Evolutionary conservation across 1,140 invertebrate genomes (phyloP), one percentile per base, ranked within the genome.

Genomic region (Pseudomyrmex dendroicus): DNA sequence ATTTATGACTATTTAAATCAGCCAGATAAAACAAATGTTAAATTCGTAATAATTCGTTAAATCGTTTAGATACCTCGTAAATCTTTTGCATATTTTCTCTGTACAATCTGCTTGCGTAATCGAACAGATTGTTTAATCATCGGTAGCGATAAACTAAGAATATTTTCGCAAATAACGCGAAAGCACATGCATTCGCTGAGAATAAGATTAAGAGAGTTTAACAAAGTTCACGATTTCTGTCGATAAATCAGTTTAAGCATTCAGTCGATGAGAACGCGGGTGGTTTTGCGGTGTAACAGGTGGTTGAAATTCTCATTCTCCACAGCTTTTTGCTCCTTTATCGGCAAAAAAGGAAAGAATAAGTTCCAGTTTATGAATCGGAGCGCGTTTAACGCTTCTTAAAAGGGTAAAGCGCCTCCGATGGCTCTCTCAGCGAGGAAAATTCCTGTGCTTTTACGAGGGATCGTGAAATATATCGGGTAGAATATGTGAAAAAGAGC

Each of bases 241-340:
- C 91, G 92, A 93, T 93, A 93, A 93, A 93, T 92, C 90, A 93
- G 92, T 90, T 91, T 82, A 88, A 89, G 85, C 86, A 89, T 90
- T 91, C 86, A 86, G 90, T 89, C 91, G 90, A 91, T 91, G 87
- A 90, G 78, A 91, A 84, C 82, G 84, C 85, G 87, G 88, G 90
- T 91, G 89, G 89, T 91, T 93, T 91, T 91, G 87, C 85, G 74
- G 92, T 84, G 91, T 93, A 93, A 93, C 92, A 93, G 92, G 92
- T 93, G 92, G 92, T 92, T 92, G 91, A 91, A 91, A 91, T 93
- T 92, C 92, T 91, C 91, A 90, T 91, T 92, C 91, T 87, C 89
- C 91, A 88, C 84, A 89, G 90, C 87, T 91, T 92, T 92, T 93
- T 92, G 90, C 89, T 93, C 91, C 87, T 93, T 93, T 92, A 92